A percentile compares a stretch with the other conserved stretches of the same genome.
Evolutionary conservation across 2,113 vertebrate species (phyloP).

Genomic region (Neolamprologus longior): DNA sequence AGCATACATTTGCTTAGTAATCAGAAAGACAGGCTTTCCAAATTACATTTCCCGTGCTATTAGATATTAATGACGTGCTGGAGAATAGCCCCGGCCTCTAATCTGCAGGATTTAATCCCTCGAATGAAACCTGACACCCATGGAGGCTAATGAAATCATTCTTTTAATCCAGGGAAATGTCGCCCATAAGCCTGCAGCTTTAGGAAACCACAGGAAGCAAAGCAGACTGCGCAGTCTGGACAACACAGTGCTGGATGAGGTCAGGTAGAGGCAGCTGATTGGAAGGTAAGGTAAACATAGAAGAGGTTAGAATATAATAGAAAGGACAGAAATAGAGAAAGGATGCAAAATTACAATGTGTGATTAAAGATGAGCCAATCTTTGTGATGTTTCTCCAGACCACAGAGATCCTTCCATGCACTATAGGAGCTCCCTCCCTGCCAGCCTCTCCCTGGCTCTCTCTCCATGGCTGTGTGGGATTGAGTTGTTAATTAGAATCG

Average conservation of each 20-base stretch:
- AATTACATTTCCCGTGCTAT: slow-evolving; percentile 67
- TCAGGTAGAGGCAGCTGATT: neutral
- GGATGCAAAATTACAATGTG: neutral
- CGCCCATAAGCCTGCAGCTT: slow-evolving; percentile 58
- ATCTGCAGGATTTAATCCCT: slow-evolving; percentile 73
- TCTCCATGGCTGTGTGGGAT: slow-evolving; percentile 55
- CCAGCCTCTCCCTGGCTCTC: neutral
- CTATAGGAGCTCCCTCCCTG: neutral
- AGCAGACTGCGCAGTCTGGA: neutral
- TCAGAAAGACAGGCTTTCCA: slow-evolving; percentile 58
- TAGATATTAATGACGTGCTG: slow-evolving; percentile 76
- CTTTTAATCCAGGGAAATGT: slow-evolving; percentile 71
- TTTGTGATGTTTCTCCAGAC: slow-evolving; percentile 32
- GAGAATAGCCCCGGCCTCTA: slow-evolving; percentile 63
- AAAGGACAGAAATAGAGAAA: neutral
- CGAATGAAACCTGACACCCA: slow-evolving; percentile 73
- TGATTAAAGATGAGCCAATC: slow-evolving; percentile 44
- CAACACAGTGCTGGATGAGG: slow-evolving; percentile 4
- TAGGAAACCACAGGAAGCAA: slow-evolving; percentile 30
- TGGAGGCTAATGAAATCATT: slow-evolving; percentile 75
- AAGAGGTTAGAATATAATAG: neutral
- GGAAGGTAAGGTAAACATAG: neutral
- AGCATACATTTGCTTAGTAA: slow-evolving; percentile 66
- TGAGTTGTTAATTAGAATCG: slow-evolving; percentile 76
- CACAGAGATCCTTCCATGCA: slow-evolving; percentile 10